Evolutionary conservation across 2,797 vertebrate genomes (phyloP), one percentile per base, ranked within the genome.

Genomic region (Philypnodon macrostomus): DNA sequence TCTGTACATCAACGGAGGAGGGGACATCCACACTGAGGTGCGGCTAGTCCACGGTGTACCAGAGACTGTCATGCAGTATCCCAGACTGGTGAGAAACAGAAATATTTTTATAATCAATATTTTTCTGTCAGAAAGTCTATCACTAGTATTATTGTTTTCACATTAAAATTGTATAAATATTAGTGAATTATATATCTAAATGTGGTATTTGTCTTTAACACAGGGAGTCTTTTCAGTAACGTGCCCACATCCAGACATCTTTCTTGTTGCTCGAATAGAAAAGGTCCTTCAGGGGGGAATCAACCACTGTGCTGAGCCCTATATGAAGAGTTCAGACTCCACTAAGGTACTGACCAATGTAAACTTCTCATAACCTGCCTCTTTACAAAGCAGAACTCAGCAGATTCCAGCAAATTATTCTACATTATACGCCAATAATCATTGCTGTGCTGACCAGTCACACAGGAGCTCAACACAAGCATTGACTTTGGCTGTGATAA

Each of bases 251-350:
- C 90, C 93, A 4, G 97, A 99, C 59, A 97, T 99, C 82, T 98
- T 96, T 85, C 90, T 99, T 2, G 93, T 99, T 80, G 97, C 97
- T 62, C 92, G 94, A 70, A 92, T 99, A 67, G 97, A 99, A 81
- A 99, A 99, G 63, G 91, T 99, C 7, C 91, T 99, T 10, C 96
- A 99, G 55, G 97, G 97, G 13, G 94, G 94, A 55, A 94, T 99
- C 73, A 75, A 96, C 1, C 95, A 98, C 35, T 98, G 95, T 50
- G 96, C 95, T 12, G 97, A 99, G 49, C 94, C 96, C 0, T 99
- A 99, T 77, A 98, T 97, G 94, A 99, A 92, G 83, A 98, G 89
- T 77, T 96, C 95, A 6, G 97, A 99, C 84, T 98, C 96, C n/a
- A 89, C 92, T 48, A 99, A 99, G 95, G 97, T 99, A 90, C 13